These are phyloP conservation scores for Halcyon malimbica DNA, from an alignment of 2,113 vertebrate genomes.

Conservation along the genomic window DNA sequence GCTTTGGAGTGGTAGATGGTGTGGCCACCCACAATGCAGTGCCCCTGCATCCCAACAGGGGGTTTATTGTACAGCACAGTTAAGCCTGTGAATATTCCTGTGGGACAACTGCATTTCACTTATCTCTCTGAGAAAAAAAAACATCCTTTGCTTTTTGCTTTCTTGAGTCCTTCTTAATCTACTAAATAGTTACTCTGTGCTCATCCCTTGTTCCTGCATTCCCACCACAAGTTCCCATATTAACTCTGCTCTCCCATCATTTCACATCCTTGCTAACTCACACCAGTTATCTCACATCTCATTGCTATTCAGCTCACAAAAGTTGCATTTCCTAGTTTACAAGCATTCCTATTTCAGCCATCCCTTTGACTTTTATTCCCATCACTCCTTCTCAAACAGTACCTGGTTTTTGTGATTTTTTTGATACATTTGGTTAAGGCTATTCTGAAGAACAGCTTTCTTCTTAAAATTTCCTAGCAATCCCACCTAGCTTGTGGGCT, in stretches of 20 bases:
- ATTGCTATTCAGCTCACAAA: background rate
- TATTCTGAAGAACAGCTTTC: background rate
- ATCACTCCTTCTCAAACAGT: background rate
- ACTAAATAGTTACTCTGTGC: background rate
- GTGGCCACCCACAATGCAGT: background rate
- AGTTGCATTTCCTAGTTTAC: background rate
- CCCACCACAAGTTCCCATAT: background rate
- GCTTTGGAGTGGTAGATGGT: accelerated
- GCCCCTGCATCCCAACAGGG: background rate
- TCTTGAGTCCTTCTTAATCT: background rate
- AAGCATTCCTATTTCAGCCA: background rate
- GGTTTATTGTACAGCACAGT: background rate
- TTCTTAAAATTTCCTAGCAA: background rate
- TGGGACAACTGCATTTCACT: background rate
- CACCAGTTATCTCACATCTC: background rate
- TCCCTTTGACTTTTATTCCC: background rate
- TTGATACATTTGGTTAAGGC: background rate
- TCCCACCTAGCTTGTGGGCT: background rate
- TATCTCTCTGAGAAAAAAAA: background rate
- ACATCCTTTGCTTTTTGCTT: background rate
- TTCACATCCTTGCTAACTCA: background rate
- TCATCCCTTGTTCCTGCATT: background rate
- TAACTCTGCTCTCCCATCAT: background rate
- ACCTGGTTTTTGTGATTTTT: background rate
- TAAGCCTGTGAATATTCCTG: background rate